Percentiles rank a stretch among this genome's conserved stretches.
Evolutionary conservation across 2,888 invertebrate genomes (phyloP).

Genomic region (Smittia aterrima): DNA sequence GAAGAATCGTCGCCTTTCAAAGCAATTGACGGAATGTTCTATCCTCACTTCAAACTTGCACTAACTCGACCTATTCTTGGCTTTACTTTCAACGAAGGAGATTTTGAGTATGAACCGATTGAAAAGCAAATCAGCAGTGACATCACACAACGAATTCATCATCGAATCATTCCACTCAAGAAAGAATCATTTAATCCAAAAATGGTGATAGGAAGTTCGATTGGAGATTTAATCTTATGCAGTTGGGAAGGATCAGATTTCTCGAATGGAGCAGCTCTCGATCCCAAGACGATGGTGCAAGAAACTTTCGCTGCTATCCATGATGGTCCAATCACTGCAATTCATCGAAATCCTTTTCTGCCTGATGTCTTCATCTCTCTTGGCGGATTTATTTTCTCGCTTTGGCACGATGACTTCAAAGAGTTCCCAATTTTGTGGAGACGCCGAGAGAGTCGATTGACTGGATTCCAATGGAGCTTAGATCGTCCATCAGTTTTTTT

Average conservation of each 20-base stretch:
- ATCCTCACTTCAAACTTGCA: conserved; percentile 61
- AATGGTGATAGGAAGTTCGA: conserved; percentile 54
- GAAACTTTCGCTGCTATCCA: conserved; percentile 60
- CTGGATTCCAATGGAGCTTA: conserved; percentile 73
- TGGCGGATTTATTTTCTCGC: conserved; percentile 70
- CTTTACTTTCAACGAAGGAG: conserved; percentile 48
- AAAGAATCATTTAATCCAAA: conserved; percentile 43
- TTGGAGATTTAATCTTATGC: conserved; percentile 54
- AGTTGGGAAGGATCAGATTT: conserved; percentile 70
- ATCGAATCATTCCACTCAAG: conserved; percentile 44
- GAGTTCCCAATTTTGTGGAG: conserved; percentile 67
- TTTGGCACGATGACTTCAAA: conserved; percentile 69
- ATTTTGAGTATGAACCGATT: conserved; percentile 42
- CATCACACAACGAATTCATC: conserved; percentile 27
- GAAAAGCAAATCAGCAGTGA: background rate
- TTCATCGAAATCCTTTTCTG: conserved; percentile 63
- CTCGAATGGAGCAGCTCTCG: conserved; percentile 61
- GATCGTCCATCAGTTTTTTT: conserved; percentile 70
- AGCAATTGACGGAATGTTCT: conserved; percentile 60
- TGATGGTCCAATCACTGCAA: conserved; percentile 66
- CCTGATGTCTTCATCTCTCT: conserved; percentile 65
- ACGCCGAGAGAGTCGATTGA: conserved; percentile 59
- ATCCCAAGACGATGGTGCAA: conserved; percentile 58
- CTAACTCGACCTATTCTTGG: conserved; percentile 55
- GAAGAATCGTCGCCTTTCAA: conserved; percentile 62